A percentile compares a stretch with the other conserved stretches of the same genome.
Evolutionary conservation across 2,797 vertebrate genomes (phyloP).

Genomic region (Coluber constrictor): DNA sequence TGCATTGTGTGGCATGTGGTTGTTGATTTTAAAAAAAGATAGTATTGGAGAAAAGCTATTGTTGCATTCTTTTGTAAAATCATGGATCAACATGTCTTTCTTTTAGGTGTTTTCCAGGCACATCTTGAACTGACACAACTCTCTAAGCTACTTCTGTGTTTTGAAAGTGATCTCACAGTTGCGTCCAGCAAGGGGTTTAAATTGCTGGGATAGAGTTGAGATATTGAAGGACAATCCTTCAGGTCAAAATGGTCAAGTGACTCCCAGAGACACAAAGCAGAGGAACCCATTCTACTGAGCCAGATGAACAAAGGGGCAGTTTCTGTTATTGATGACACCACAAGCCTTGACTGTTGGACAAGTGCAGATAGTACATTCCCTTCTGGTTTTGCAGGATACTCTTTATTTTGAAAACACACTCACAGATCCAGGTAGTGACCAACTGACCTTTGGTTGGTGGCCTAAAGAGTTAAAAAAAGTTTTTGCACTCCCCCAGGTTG

Average conservation of each 20-base stretch:
- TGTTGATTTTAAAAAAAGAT: not conserved
- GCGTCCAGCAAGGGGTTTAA: not conserved
- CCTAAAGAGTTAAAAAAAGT: not conserved
- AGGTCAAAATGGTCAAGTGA: not conserved
- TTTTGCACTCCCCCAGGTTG: not conserved
- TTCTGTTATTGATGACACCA: not conserved
- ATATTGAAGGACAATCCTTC: not conserved
- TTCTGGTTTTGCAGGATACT: not conserved
- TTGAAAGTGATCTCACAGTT: not conserved
- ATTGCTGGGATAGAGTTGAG: too few species aligned
- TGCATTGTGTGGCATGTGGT: not conserved
- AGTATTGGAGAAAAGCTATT: not conserved
- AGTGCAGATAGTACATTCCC: not conserved
- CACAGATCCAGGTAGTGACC: not conserved
- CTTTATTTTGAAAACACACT: not conserved
- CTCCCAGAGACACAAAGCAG: not conserved
- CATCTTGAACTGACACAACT: not conserved
- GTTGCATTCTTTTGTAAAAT: not conserved
- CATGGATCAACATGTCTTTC: not conserved
- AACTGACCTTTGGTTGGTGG: not conserved
- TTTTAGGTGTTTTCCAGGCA: not conserved
- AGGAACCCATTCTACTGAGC: not conserved
- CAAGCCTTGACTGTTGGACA: not conserved
- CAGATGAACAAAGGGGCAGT: not conserved
- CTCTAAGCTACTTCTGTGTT: not conserved